These are phyloP conservation scores for Electrophaes corylata DNA, from an alignment of 2,888 invertebrate species.

Conservation along the genomic window DNA sequence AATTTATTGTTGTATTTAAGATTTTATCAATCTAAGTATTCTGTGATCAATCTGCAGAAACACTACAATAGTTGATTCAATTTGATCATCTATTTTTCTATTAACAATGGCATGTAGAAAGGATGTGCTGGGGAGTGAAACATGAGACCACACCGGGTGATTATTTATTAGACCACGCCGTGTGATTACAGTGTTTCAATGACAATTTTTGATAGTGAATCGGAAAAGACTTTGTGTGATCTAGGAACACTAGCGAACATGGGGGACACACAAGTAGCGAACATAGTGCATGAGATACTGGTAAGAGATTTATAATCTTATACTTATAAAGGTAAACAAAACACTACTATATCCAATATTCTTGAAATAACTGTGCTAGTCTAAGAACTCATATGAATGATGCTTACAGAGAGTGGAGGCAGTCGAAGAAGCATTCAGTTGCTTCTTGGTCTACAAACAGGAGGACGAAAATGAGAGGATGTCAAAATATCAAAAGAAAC, in stretches of 20 bases:
- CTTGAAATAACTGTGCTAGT: neutral
- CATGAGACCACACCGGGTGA: neutral
- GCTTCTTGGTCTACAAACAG: conserved; percentile 91
- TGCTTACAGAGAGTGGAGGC: conserved; percentile 88
- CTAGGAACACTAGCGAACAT: conserved; percentile 57
- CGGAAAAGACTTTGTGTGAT: conserved; percentile 19
- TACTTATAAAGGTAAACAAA: too few relatives aligned
- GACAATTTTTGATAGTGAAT: conserved; percentile 24
- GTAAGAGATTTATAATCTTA: conserved; percentile 64
- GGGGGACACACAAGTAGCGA: conserved; percentile 86
- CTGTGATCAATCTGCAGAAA: too few relatives aligned
- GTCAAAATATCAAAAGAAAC: conserved; percentile 87
- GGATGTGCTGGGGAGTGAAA: too few relatives aligned
- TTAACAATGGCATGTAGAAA: too few relatives aligned
- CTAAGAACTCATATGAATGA: neutral
- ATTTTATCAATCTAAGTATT: too few relatives aligned
- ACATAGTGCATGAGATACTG: conserved; percentile 87
- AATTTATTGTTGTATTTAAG: too few relatives aligned
- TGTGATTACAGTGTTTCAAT: conserved; percentile 15
- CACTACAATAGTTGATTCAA: too few relatives aligned
- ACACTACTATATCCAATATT: too few relatives aligned
- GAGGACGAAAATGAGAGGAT: conserved; percentile 88
- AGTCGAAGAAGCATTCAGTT: conserved; percentile 95
- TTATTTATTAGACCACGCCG: conserved; percentile 6
- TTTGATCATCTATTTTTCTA: too few relatives aligned